Conservation (phyloP, 2,113 vertebrate species). For the Rhinopomastus cyanomelas region DNA sequence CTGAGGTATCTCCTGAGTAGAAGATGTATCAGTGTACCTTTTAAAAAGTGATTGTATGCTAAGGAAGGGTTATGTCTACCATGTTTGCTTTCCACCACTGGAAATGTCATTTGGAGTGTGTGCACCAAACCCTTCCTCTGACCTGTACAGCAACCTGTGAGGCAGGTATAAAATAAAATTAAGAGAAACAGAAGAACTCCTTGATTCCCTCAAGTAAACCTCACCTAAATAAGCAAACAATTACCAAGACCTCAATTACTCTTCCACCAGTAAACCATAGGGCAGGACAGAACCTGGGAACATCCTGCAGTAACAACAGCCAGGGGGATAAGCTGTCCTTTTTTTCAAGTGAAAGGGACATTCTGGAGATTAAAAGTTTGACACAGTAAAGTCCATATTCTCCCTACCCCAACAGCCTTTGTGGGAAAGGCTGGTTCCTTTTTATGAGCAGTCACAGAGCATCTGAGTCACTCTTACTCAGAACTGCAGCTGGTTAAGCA, state of each 20-base stretch:
- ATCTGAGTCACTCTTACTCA: not conserved
- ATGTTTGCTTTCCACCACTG: not conserved
- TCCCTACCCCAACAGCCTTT: not conserved
- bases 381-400: not conserved
- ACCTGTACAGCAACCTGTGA: not conserved
- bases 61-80: not conserved
- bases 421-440: not conserved
- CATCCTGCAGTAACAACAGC: not conserved
- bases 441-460: not conserved
- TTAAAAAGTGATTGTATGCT: not conserved
- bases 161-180: not conserved
- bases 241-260: not conserved
- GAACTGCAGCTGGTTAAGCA: not conserved
- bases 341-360: not conserved
- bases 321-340: not conserved
- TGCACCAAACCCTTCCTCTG: accelerated
- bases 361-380: not conserved
- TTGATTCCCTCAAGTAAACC: not conserved
- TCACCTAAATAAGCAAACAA: not conserved
- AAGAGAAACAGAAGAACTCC: not conserved
- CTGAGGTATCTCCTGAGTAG: not conserved
- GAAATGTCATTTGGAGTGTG: not conserved
- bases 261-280: not conserved
- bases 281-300: not conserved
- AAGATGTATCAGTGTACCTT: not conserved